phyloP scores from a whole-genome alignment of 2,113 vertebrate species.

The Struthidea cinerea region DNA sequence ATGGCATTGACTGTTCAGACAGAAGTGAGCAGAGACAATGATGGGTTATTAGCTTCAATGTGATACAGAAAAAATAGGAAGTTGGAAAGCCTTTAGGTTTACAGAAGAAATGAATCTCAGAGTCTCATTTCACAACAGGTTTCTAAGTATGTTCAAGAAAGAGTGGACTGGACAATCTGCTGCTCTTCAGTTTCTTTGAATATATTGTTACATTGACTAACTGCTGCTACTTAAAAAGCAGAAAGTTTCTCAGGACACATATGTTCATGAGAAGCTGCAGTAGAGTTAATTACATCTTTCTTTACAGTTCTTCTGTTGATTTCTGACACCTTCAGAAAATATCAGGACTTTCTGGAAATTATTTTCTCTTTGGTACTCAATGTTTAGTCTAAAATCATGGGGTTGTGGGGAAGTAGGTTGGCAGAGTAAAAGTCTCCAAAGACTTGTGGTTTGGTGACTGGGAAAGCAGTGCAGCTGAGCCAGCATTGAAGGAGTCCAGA shows the following conservation, averaged over 20 bases:
- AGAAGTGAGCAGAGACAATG: not conserved
- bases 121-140: not conserved
- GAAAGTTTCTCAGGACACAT: not conserved
- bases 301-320: not conserved
- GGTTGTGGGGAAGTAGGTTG: not conserved
- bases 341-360: not conserved
- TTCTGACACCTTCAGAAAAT: not conserved
- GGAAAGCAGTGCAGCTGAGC: not conserved
- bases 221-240: not conserved
- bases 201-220: not conserved
- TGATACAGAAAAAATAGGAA: not conserved
- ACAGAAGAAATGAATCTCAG: not conserved
- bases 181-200: not conserved
- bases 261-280: not conserved
- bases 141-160: not conserved
- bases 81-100: not conserved
- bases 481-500: not conserved
- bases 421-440: not conserved
- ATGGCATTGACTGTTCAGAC: not conserved
- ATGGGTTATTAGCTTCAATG: not conserved
- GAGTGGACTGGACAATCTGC: not conserved
- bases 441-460: not conserved
- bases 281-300: not conserved
- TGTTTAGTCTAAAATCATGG: not conserved
- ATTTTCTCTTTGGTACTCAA: not conserved